phyloP scores from a whole-genome alignment of 2,888 invertebrate genomes.

The Microctonus brassicae region DNA sequence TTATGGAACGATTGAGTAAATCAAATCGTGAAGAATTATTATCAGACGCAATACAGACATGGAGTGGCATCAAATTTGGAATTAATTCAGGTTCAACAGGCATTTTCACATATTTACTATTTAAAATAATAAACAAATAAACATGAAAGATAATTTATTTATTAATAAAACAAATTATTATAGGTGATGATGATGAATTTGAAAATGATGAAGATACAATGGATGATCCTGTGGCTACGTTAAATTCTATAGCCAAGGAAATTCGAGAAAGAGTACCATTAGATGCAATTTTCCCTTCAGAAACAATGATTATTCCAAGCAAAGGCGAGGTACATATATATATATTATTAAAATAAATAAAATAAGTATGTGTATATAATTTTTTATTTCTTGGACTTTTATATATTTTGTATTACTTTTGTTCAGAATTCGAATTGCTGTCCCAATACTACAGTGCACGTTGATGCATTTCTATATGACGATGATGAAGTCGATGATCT shows the following conservation, averaged over 20 bases:
- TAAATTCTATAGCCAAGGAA: constrained; percentile 49
- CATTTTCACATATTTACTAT: too few species aligned
- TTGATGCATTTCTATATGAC: constrained; percentile 81
- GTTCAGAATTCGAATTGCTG: constrained; percentile 73
- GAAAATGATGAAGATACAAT: constrained; percentile 42
- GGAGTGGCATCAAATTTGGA: constrained; percentile 39
- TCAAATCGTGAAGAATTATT: constrained; percentile 45
- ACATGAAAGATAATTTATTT: background rate
- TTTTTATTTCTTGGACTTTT: background rate
- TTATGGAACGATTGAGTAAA: constrained; percentile 44
- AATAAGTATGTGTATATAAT: background rate
- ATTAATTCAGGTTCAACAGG: constrained; percentile 40
- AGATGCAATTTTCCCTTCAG: constrained; percentile 54
- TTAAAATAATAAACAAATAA: background rate
- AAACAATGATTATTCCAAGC: constrained; percentile 50
- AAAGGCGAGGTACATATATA: constrained; percentile 52
- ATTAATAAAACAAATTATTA: background rate
- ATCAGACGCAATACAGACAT: constrained; percentile 47
- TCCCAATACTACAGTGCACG: constrained; percentile 73
- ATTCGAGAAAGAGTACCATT: constrained; percentile 54
- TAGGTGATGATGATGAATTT: constrained; percentile 6
- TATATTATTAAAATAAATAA: background rate
- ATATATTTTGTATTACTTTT: constrained; percentile 58
- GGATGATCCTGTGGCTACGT: constrained; percentile 49
- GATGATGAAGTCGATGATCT: constrained; percentile 75